Evolutionary conservation across 2,797 vertebrate genomes (phyloP).

Genomic region (Paramormyrops hopkinsi): DNA sequence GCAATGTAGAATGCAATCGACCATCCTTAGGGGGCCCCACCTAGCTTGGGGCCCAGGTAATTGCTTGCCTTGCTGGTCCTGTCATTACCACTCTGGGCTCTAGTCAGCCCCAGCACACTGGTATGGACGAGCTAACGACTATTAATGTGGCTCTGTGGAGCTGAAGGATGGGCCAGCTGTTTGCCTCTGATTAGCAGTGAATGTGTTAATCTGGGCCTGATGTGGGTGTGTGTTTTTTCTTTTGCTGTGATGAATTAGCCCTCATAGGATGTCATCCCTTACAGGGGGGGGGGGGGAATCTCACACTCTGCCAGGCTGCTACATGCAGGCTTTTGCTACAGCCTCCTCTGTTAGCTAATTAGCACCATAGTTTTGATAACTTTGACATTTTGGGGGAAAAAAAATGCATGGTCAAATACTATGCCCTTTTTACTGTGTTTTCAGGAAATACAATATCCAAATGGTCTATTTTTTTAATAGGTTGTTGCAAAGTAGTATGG

Average conservation of each 20-base stretch:
- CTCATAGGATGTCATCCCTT: background rate
- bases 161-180: background rate
- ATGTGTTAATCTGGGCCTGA: background rate
- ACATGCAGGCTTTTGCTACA: background rate
- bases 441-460: constrained; percentile 4
- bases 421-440: background rate
- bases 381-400: background rate
- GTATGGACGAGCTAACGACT: background rate
- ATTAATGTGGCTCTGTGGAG: background rate
- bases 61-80: background rate
- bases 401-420: background rate
- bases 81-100: background rate
- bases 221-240: background rate
- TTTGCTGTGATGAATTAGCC: background rate
- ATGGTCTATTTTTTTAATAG: background rate
- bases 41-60: background rate
- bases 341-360: background rate
- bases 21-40: background rate
- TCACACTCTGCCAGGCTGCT: background rate
- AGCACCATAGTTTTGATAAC: background rate
- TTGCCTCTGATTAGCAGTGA: background rate
- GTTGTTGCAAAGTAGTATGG: background rate
- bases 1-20: background rate
- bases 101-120: background rate
- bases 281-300: background rate